Base-by-base conservation (phyloP, 2,113 vertebrate species). In the Panthera tigris region DNA sequence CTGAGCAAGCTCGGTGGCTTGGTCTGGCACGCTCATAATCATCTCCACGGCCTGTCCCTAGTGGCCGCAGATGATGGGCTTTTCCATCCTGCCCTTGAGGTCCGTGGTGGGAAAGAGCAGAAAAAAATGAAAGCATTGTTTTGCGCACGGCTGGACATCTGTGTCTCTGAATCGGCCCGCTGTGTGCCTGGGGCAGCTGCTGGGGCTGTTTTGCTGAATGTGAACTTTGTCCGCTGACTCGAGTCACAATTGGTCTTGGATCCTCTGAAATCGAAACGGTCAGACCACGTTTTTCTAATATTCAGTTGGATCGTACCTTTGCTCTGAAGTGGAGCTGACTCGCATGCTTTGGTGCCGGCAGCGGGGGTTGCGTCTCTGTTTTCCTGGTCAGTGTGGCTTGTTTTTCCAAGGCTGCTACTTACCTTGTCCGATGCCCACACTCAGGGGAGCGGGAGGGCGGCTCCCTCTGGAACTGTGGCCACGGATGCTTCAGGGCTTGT, bases 221-320 rank as follows among this genome's bases (percentile, higher is more conserved):
- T 98, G 98, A 98, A 98, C 98, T 98, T 97, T 98, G 98, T 98
- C 88, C 94, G 92, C 94, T 14, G 57, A 94, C 98, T 97, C 97
- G 97, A 98, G 98, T 98, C 98, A 98, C 97, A 96, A 94, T 98
- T 98, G 98, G 98, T 98, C 98, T 99, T 98, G 98, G 98, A 98
- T 98, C 97, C 97, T 98, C 94, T 98, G 98, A 97, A 97, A 97
- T 97, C 91, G 84, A 98, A 98, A 98, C 95, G 98, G 98, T 98
- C 98, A 97, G 97, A 95, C 98, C 98, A 97, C 98, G 97, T 98
- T 98, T 99, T 98, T 98, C 97, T 98, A 98, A 98, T 98, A 95
- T 97, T 98, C 83, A 85, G 92, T 97, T 98, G 98, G 98, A 97
- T 97, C 76, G 96, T 36, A 79, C 95, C 96, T 94, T 71, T 63